Evolutionary conservation across 2,113 vertebrate species (phyloP).

Genomic region (Lamprotornis superbus): DNA sequence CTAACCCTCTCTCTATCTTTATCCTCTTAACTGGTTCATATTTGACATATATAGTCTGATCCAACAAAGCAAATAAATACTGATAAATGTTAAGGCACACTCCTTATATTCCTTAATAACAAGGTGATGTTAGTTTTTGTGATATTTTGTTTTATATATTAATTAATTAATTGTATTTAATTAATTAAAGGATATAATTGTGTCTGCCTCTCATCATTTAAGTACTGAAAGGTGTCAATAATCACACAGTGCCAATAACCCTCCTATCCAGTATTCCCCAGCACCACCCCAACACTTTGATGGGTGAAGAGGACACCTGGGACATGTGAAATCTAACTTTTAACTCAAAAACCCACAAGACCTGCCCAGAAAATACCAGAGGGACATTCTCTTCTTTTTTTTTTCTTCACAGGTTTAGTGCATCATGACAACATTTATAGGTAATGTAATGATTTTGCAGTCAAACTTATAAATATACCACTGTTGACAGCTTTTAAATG

Average conservation of each 20-base stretch:
- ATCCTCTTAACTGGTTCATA: neutral
- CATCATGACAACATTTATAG: neutral
- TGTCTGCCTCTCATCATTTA: neutral
- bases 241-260: accelerated
- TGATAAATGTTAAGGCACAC: neutral
- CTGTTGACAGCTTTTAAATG: conserved; percentile 8
- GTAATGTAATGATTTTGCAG: neutral
- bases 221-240: neutral
- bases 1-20: neutral
- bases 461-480: conserved; percentile 3
- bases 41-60: neutral
- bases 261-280: neutral
- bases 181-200: neutral
- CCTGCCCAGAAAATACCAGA: neutral
- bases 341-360: neutral
- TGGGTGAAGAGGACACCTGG: neutral
- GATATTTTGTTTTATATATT: neutral
- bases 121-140: neutral
- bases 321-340: neutral
- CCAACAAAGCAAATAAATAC: neutral
- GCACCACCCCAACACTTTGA: accelerated
- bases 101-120: neutral
- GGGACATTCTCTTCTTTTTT: neutral
- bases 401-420: neutral
- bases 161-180: neutral